Base-by-base conservation (phyloP, 2,113 vertebrate genomes). In the Heterotilapia buettikoferi region DNA sequence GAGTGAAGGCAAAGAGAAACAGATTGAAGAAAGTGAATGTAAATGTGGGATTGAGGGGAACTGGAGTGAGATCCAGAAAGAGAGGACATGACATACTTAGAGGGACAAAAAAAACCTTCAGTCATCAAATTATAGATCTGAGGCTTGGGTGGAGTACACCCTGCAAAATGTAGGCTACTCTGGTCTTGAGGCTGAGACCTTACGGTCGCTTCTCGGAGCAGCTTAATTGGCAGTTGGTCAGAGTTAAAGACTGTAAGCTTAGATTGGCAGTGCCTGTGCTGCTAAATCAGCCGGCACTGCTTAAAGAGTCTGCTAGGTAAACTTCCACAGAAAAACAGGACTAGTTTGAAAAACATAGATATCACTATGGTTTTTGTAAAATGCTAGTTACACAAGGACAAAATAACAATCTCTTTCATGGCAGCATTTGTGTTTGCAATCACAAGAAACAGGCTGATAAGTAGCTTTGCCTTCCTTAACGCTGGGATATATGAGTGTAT, bases 161-260 rank as follows among this genome's bases (percentile, higher is more conserved):
- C 91, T 92, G 89, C 89, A 91, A 91, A 94, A 95, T 93, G 93
- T 90, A 91, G 92, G 85, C 93, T 92, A 57, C 90, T 87, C 53
- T 47, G 71, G 92, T 92, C 89, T 88, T 82, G 90, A 90, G 91
- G 86, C 89, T 85, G 88, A 92, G 90, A 88, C 92, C 88, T 85
- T 89, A 80, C 63, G 38, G 87, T 86, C 87, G 54, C 86, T 92
- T 93, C 93, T 89, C 84, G 31, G 86, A 86, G 88, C 90, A 90
- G 91, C 88, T 91, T 96, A 96, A 96, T 96, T 95, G 94, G 92
- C 95, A 95, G 94, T 96, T 96, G 94, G 95, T 95, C 94, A 95
- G 93, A 90, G 92, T 92, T 91, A 89, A 91, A 93, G 91, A 95
- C 89, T 89, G 63, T 93, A 90, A 93, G 88, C 92, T 89, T 86